phyloP scores from a whole-genome alignment of 2,113 vertebrate species.

The Dolichotis patagonum region DNA sequence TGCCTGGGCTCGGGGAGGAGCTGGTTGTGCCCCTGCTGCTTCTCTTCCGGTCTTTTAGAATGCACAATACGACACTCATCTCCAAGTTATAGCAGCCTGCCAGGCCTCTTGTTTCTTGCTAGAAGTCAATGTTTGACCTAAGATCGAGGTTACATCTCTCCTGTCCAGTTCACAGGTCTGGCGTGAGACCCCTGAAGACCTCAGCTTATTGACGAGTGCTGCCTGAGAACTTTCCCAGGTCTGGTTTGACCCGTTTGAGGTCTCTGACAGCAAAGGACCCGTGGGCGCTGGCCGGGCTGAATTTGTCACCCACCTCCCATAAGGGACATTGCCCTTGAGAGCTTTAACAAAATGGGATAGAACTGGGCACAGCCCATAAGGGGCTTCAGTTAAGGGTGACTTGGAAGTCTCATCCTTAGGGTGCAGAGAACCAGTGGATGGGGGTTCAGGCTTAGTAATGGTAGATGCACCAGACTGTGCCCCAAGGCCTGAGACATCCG shows the following conservation, averaged over 20 bases:
- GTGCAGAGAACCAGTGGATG: background rate
- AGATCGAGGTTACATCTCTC: background rate
- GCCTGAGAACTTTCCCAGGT: background rate
- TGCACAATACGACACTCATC: background rate
- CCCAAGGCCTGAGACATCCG: background rate
- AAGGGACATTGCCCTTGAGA: background rate
- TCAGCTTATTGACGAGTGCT: background rate
- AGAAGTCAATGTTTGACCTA: background rate
- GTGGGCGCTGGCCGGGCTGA: background rate
- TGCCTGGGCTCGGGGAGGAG: background rate
- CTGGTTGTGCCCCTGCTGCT: background rate
- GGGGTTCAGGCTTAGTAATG: background rate
- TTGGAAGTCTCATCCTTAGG: background rate
- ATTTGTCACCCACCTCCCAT: background rate
- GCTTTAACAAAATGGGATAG: background rate
- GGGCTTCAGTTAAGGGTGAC: background rate
- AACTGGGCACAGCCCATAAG: background rate
- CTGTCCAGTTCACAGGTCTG: background rate
- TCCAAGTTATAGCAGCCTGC: background rate
- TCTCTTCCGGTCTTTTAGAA: background rate
- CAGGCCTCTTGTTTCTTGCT: background rate
- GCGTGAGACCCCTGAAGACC: background rate
- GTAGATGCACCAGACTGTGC: background rate
- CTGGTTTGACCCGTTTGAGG: background rate
- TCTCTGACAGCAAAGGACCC: background rate